A percentile compares a stretch with the other conserved stretches of the same genome.
These are phyloP conservation scores for Todiramphus chloris DNA, from an alignment of 2,113 vertebrate genomes.

Conservation along the genomic window DNA sequence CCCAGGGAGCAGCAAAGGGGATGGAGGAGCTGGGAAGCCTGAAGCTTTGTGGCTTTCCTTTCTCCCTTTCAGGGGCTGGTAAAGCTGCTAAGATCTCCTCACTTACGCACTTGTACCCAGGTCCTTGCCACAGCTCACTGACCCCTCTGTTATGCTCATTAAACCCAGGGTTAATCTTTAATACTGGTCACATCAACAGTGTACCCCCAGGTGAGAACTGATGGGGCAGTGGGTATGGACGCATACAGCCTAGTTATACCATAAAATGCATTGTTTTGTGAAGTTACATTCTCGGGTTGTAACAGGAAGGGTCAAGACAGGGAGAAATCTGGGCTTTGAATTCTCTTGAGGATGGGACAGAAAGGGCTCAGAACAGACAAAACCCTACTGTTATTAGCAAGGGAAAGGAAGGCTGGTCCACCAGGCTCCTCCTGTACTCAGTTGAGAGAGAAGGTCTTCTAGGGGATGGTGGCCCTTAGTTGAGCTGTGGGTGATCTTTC, in stretches of 20 bases:
- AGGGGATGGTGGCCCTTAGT: background rate
- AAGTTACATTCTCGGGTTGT: background rate
- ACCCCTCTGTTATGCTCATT: background rate
- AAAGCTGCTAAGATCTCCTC: background rate
- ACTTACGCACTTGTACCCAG: background rate
- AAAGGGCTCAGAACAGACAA: background rate
- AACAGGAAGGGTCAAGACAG: background rate
- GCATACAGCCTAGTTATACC: background rate
- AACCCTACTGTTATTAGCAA: background rate
- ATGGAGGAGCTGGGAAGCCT: background rate
- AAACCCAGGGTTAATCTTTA: background rate
- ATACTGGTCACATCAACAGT: background rate
- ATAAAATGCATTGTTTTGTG: background rate
- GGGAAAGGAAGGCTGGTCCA: background rate
- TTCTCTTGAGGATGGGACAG: background rate
- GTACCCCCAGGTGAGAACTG: background rate
- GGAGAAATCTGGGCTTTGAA: background rate
- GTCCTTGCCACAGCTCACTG: background rate
- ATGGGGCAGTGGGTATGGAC: rapidly evolving
- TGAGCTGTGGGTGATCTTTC: background rate
- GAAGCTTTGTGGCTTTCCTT: background rate
- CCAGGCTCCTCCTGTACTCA: background rate
- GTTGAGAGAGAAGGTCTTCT: background rate
- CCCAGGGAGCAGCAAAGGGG: background rate
- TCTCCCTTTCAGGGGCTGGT: background rate